Base-by-base conservation (phyloP, 2,113 vertebrate species). In the Tetraodon nigroviridis region DNA sequence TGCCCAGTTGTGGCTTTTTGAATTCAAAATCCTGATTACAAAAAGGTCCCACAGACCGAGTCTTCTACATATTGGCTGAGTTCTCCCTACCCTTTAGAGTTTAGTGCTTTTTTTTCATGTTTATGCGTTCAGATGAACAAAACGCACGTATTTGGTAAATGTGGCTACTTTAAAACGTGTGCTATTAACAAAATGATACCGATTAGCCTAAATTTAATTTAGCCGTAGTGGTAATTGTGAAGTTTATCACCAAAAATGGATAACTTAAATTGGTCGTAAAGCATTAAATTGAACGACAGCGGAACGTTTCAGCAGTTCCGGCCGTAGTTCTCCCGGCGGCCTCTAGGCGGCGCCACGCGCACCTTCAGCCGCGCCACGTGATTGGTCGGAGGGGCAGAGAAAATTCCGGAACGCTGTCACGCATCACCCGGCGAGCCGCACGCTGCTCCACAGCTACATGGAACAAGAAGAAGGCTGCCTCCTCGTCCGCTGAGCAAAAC, bases 371-470 rank as follows among this genome's bases (percentile, higher is more conserved):
- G 21, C 32, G 32, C 12, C 45, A 54, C 1, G 47, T 69, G 20
- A 79, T 84, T 87, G 77, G 83, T 74, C 52, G 24, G 17, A 4
- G 16, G 29, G 32, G 58, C 66, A 20, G 57, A 79, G 83, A 85
- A 87, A 22, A 80, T 86, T 86, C 80, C 73, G 81, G 81, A 84
- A 83, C 51, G 67, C 70, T 81, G 46, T 75, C 69, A 64, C 53
- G 59, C 73, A 71, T 80, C 79, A 67, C 65, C 81, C 82, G 82
- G 82, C 58, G 67, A 20, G 76, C 76, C 78, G 69, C 81, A 85
- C 77, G 82, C 75, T 84, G 80, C 78, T 74, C 42, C 69, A 42
- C 71, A 78, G 60, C 75, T 86, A 70, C 76, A 88, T 88, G 84
- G 84, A 78, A 85, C 75, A 81, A 77, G 84, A 86, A 64, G 65